Evolutionary conservation across 2,888 invertebrate genomes (phyloP).

Genomic region (Saturnia japonica): DNA sequence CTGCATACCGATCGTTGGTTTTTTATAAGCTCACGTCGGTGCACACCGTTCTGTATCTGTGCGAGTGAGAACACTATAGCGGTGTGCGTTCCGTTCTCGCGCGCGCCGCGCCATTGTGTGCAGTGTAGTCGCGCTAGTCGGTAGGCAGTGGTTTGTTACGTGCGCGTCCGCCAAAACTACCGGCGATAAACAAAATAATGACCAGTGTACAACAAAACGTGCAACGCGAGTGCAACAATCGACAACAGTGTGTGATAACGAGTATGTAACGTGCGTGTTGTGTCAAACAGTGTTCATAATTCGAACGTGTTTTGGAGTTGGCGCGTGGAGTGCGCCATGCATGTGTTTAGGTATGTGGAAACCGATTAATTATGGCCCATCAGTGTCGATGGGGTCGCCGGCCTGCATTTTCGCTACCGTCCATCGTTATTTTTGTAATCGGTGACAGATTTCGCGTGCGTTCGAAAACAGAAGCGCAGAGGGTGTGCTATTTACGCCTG

Average conservation of each 20-base stretch:
- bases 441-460: slow-evolving; percentile 53
- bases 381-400: slow-evolving; percentile 69
- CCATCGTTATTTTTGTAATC: slow-evolving; percentile 58
- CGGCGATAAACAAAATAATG: slow-evolving; percentile 80
- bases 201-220: slow-evolving; percentile 72
- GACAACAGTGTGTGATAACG: slow-evolving; percentile 78
- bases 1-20: slow-evolving; percentile 82
- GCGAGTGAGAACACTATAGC: slow-evolving; percentile 51
- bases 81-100: slow-evolving; percentile 67
- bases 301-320: slow-evolving; percentile 72
- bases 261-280: slow-evolving; percentile 77
- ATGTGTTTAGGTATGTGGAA: slow-evolving; percentile 78
- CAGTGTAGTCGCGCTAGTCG: slow-evolving; percentile 72
- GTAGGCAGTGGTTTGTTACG: slow-evolving; percentile 55
- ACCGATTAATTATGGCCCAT: slow-evolving; percentile 77
- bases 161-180: slow-evolving; percentile 63
- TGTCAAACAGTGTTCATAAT: slow-evolving; percentile 70
- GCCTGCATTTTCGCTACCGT: slow-evolving; percentile 66
- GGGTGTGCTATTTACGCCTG: slow-evolving; percentile 45
- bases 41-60: slow-evolving; percentile 53
- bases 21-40: slow-evolving; percentile 75
- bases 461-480: slow-evolving; percentile 33
- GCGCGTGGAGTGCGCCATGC: slow-evolving; percentile 74
- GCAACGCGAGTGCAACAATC: slow-evolving; percentile 77
- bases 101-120: slow-evolving; percentile 73